Evolutionary conservation across 2,797 vertebrate genomes (phyloP).

Genomic region (Coranthus polyacanthus): DNA sequence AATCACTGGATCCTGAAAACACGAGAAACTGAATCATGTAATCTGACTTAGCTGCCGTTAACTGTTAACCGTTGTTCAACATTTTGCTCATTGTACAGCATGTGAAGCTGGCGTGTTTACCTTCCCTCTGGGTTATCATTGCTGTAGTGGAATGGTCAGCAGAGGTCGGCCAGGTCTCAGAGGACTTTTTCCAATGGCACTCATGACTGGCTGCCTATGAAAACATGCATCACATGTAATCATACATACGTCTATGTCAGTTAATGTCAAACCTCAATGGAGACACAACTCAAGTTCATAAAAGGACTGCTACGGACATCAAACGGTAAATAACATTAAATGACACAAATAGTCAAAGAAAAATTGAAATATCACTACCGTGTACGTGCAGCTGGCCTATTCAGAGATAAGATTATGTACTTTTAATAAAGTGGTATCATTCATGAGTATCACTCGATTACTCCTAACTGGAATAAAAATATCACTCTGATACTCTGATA

Average conservation of each 20-base stretch:
- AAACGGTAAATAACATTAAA: background rate
- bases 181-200: slow-evolving; percentile 88
- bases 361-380: too few species aligned
- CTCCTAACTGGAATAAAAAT: background rate
- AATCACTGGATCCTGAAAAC: slow-evolving; percentile 81
- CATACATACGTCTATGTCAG: background rate
- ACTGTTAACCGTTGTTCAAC: too few species aligned
- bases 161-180: slow-evolving; percentile 88
- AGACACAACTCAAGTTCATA: background rate
- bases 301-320: background rate
- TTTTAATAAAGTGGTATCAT: background rate
- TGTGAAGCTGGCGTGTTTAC: slow-evolving; percentile 75
- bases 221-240: slow-evolving; percentile 23
- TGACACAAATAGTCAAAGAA: background rate
- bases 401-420: too few species aligned
- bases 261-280: background rate
- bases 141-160: slow-evolving; percentile 91
- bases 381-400: too few species aligned
- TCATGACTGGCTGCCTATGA: slow-evolving; percentile 85
- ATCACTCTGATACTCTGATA: slow-evolving; percentile 2
- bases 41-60: too few species aligned
- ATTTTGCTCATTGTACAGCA: background rate
- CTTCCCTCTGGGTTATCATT: slow-evolving; percentile 87
- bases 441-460: background rate
- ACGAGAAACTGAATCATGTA: background rate